Conservation (phyloP, 2,888 invertebrate species). For the Cephus spinipes region DNA sequence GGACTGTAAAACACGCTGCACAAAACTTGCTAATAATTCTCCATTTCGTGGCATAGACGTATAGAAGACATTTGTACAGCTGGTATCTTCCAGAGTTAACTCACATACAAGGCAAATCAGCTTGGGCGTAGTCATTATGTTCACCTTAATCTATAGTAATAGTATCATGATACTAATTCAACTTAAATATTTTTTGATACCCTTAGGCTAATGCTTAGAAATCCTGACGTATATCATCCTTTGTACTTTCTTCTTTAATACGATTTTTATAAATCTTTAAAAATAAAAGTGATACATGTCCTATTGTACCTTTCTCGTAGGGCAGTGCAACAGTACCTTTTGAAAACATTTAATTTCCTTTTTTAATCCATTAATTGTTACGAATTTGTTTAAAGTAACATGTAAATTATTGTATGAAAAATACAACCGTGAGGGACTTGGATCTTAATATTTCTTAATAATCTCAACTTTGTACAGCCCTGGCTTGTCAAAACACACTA, state of each 20-base stretch:
- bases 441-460: not conserved
- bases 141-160: not conserved
- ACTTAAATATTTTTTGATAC: not conserved
- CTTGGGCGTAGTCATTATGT: conserved; percentile 20
- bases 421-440: not conserved
- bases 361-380: not conserved
- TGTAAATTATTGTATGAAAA: not conserved
- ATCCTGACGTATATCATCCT: not conserved
- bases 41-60: conserved; percentile 44
- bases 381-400: not conserved
- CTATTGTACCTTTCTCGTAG: not conserved
- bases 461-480: conserved; percentile 1
- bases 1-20: conserved; percentile 40
- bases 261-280: not conserved
- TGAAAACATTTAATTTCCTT: not conserved
- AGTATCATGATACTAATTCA: not conserved
- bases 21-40: conserved; percentile 44
- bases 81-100: conserved; percentile 31
- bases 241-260: not conserved
- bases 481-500: conserved; percentile 4
- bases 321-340: not conserved
- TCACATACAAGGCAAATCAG: conserved; percentile 48
- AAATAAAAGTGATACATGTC: not conserved
- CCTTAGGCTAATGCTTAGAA: not conserved
- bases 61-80: conserved; percentile 47